Base-by-base conservation (phyloP, 2,797 vertebrate genomes). In the Pygocentrus nattereri region DNA sequence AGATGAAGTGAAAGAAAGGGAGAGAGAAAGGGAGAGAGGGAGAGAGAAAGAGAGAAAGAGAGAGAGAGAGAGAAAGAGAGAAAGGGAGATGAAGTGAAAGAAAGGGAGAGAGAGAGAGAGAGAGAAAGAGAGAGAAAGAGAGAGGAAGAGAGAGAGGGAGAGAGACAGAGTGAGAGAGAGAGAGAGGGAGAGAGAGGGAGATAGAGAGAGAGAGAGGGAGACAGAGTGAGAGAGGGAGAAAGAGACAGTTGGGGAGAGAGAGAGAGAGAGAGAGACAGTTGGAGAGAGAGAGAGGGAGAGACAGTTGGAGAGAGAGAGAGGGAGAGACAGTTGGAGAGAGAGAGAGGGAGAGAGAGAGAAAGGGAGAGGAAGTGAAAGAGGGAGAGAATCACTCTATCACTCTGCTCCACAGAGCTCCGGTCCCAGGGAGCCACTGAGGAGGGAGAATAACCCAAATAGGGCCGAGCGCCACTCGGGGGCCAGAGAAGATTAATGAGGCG, bases 401-500 rank as follows among this genome's bases (percentile, higher is more conserved):
- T 27, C 47, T 49, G 65, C 78, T 76, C 78, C 47, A 72, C 73
- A 72, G n/a, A 64, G 75, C 52, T 59, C 25, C 16, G n/a, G 56
- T 83, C 78, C 73, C 69, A 31, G 47, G 58, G 78, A 74, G 41
- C 50, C 83, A 68, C 59, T 73, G 56, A 74, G 79, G 67, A 25
- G 52, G 58, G 76, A 74, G 76, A 71, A 85, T 69, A 82, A 85
- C 83, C 85, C 81, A 85, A 81, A 87, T 87, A 85, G 62, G 72
- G 21, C 44, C 4, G 3, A 12, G 49, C 47, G 74, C 71, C 49
- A 8, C 62, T 64, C 72, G 64, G 74, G 58, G 58, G 34, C 25
- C 44, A 23, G 67, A 71, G 61, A 78, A 76, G 87, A 86, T 83
- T 77, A 87, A 87, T 84, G 80, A 69, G 27, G n/a, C 71, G 75